Conservation (phyloP, 2,113 vertebrate genomes). For the Indicator maculatus region DNA sequence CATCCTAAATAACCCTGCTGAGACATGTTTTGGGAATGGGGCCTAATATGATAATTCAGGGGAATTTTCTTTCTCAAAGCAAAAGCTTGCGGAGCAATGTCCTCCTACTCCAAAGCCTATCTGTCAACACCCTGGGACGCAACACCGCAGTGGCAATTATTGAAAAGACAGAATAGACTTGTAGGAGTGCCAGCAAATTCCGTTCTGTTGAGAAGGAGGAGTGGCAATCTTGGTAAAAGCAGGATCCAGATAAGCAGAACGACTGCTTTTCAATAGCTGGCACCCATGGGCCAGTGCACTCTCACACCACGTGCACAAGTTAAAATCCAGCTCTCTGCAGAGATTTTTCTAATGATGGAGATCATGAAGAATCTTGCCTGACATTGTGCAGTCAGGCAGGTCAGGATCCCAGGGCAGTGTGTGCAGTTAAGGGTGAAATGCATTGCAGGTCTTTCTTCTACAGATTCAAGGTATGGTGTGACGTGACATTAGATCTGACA, state of each 20-base stretch:
- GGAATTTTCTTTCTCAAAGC: conserved; percentile 9
- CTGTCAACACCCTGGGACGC: neutral
- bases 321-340: neutral
- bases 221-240: neutral
- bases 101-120: neutral
- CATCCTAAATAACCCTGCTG: neutral
- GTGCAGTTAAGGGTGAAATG: neutral
- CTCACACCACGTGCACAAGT: neutral
- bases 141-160: neutral
- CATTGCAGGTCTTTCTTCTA: neutral
- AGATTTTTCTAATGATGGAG: neutral
- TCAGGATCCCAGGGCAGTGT: neutral
- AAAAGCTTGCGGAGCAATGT: neutral
- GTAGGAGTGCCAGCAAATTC: conserved; percentile 23
- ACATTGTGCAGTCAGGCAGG: neutral
- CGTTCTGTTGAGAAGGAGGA: neutral
- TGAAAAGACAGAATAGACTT: conserved; percentile 4
- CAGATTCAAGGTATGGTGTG: neutral
- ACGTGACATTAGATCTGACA: neutral
- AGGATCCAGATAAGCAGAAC: neutral
- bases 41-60: neutral
- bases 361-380: neutral
- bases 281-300: neutral
- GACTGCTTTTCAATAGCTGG: neutral
- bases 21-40: conserved; percentile 20